phyloP scores from a whole-genome alignment of 2,888 invertebrate genomes.

The Iphiclides podalirius region DNA sequence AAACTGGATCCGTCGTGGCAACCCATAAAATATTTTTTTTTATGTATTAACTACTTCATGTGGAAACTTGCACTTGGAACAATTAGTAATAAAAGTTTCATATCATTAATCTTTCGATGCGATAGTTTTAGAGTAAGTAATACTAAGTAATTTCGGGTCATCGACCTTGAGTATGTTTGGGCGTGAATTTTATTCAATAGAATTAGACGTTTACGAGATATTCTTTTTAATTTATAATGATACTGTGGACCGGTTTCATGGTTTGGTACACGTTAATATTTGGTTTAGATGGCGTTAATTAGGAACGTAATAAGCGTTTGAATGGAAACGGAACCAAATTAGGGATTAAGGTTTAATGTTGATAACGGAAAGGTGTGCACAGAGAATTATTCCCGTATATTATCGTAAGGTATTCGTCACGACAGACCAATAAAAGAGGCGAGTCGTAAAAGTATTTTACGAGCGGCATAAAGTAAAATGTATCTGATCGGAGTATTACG shows the following conservation, averaged over 20 bases:
- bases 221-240: background rate
- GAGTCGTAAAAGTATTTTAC: slow-evolving; percentile 20
- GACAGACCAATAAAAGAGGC: slow-evolving; percentile 14
- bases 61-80: slow-evolving; percentile 32
- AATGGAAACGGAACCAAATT: background rate
- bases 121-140: slow-evolving; percentile 4
- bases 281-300: background rate
- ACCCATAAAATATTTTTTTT: slow-evolving; percentile 14
- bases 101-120: slow-evolving; percentile 17
- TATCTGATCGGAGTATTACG: slow-evolving; percentile 16
- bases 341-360: background rate
- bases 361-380: background rate
- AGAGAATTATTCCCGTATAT: background rate
- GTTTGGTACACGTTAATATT: background rate
- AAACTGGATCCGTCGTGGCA: slow-evolving; percentile 2
- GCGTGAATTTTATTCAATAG: background rate
- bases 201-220: background rate
- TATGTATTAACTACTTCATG: slow-evolving; percentile 32
- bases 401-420: slow-evolving; percentile 2
- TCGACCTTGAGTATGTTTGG: slow-evolving; percentile 5
- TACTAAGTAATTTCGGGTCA: slow-evolving; percentile 17
- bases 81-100: slow-evolving; percentile 34
- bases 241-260: background rate
- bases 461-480: slow-evolving; percentile 17
- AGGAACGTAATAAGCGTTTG: background rate